A percentile compares a stretch with the other conserved stretches of the same genome.
These are phyloP conservation scores for Cephalopachus bancanus DNA, from an alignment of 2,797 vertebrate genomes.

Conservation along the genomic window DNA sequence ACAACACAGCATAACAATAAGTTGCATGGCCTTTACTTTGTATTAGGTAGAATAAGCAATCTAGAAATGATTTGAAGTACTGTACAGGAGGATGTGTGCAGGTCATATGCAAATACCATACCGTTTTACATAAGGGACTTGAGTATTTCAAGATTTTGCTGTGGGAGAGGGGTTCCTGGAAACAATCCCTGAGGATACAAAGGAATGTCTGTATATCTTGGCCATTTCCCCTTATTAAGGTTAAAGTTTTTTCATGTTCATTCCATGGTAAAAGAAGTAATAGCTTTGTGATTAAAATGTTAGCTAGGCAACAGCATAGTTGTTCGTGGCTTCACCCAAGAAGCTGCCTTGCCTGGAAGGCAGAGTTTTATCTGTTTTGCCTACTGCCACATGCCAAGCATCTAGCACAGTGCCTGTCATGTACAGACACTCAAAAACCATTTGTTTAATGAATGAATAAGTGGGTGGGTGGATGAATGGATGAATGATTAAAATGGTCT, in stretches of 20 bases:
- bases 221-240: background rate
- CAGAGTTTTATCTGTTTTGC: background rate
- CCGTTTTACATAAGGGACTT: background rate
- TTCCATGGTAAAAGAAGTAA: background rate
- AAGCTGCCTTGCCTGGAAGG: background rate
- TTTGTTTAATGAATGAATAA: slow-evolving; percentile 16
- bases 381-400: background rate
- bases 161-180: background rate
- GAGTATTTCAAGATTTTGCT: background rate
- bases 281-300: background rate
- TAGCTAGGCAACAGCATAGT: background rate
- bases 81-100: background rate
- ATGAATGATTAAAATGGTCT: background rate
- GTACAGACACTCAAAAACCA: background rate
- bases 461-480: background rate
- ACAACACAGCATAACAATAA: background rate
- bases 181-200: background rate
- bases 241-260: background rate
- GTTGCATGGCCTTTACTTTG: background rate
- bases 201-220: background rate
- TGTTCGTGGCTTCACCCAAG: background rate
- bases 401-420: background rate
- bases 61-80: background rate
- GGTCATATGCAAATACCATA: background rate
- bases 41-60: background rate